phyloP scores from a whole-genome alignment of 1,140 invertebrate species.

The Lepidurus couesii region DNA sequence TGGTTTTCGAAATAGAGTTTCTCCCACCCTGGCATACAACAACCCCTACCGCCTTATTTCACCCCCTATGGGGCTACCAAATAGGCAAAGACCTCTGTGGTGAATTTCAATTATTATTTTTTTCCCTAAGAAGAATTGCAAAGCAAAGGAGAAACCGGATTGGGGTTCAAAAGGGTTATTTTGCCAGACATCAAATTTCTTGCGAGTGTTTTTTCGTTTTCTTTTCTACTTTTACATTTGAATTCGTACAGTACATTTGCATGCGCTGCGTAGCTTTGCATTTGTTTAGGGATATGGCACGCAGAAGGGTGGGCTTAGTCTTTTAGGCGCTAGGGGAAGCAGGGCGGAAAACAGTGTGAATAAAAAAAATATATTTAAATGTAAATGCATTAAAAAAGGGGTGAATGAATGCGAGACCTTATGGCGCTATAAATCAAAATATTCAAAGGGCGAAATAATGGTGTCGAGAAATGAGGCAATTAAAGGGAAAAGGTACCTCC shows the following conservation, averaged over 20 bases:
- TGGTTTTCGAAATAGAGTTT: not conserved
- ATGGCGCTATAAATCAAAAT: not conserved
- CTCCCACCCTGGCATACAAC: not conserved
- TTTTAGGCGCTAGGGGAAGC: too few species aligned
- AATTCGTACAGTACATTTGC: too few species aligned
- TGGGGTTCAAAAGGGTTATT: too few species aligned
- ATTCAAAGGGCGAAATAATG: not conserved
- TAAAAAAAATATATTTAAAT: not conserved
- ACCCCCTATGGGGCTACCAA: not conserved
- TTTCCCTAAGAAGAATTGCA: not conserved
- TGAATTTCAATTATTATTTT: not conserved
- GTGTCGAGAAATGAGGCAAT: conserved; percentile 21
- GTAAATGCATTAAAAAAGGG: not conserved
- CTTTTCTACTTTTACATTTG: too few species aligned
- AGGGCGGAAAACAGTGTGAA: not conserved
- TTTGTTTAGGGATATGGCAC: too few species aligned
- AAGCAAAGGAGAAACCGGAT: too few species aligned
- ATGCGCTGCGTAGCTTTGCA: too few species aligned
- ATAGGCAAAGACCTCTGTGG: conserved; percentile 9
- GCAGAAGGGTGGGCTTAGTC: too few species aligned
- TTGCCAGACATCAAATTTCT: too few species aligned
- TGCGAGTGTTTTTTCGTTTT: too few species aligned
- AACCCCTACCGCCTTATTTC: not conserved
- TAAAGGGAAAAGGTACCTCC: conserved; percentile 4
- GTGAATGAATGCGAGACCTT: not conserved